Base-by-base conservation (phyloP, 2,888 invertebrate genomes). In the Muscina levida region DNA sequence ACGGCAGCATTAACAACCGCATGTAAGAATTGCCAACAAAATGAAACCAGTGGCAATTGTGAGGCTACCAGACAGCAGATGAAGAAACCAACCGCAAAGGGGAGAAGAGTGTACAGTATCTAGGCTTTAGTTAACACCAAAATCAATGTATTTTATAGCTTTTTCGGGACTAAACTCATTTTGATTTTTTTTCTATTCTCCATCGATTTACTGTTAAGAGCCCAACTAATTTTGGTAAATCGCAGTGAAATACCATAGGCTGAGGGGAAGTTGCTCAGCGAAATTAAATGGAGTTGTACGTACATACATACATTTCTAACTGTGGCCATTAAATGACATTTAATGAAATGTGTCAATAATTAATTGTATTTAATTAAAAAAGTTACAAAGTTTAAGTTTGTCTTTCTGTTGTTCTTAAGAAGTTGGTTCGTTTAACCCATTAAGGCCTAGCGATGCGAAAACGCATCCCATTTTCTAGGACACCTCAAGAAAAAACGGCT, bases 301-400 rank as follows among this genome's bases (percentile, higher is more conserved):
- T n/a, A 19, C 57, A 5, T 42, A 8, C 19, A 19, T 39, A 24
- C 42, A 22, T 31, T 24, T 22, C 57, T 71, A 71, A 62, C 62
- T 67, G 71, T 68, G 53, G 51, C 46, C 56, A 37, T 37, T 19
- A 17, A 48, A 48, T 82, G 67, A 71, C 77, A 80, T 82, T 82
- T 83, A 84, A 84, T 80, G 79, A 87, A 87, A 88, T 88, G 88
- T 88, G 89, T 89, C 87, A 88, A 87, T 88, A 89, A 88, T 89
- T 89, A 89, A 89, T 89, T 89, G 87, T 84, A 88, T 88, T 87
- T 86, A 88, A 88, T 88, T 88, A 87, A 87, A 85, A 56, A 46
- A 65, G n/a, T 31, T 51, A 48, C 15, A 31, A 31, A 19, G 48
- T 48, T 19, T 48, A 48, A 1, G 19, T 48, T 31, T 19, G 19